A percentile compares a stretch with the other conserved stretches of the same genome.
Conservation (phyloP, 2,113 vertebrate species). For the Phoxinus phoxinus region DNA sequence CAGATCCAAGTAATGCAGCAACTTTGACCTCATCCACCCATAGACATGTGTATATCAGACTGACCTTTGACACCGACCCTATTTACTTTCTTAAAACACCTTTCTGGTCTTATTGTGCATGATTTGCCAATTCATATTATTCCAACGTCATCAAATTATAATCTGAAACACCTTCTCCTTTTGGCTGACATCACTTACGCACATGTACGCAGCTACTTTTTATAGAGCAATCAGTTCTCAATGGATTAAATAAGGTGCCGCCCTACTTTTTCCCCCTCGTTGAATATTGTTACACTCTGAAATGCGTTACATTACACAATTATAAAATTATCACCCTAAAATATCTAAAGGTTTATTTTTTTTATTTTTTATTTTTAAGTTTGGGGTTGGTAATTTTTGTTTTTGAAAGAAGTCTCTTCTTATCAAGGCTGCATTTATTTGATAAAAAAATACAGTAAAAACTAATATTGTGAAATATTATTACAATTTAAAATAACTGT, state of each 20-base stretch:
- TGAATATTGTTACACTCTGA: too few relatives aligned
- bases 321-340: too few relatives aligned
- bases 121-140: neutral
- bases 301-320: too few relatives aligned
- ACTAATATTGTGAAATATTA: neutral
- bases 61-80: neutral
- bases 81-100: neutral
- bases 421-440: neutral
- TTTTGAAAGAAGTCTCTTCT: neutral
- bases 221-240: too few relatives aligned
- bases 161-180: too few relatives aligned
- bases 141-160: neutral
- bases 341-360: neutral
- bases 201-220: too few relatives aligned
- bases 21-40: slow-evolving; percentile 78
- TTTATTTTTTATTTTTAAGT: neutral
- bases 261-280: too few relatives aligned
- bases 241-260: too few relatives aligned
- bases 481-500: neutral
- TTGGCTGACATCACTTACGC: too few relatives aligned
- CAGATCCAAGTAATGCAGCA: slow-evolving; percentile 98
- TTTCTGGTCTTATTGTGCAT: neutral
- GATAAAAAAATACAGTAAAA: neutral
- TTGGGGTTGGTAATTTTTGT: neutral
- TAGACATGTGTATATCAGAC: slow-evolving; percentile 66